These are phyloP conservation scores for Drosophila guanche DNA, from an alignment of 1,140 invertebrate genomes.

Conservation along the genomic window DNA sequence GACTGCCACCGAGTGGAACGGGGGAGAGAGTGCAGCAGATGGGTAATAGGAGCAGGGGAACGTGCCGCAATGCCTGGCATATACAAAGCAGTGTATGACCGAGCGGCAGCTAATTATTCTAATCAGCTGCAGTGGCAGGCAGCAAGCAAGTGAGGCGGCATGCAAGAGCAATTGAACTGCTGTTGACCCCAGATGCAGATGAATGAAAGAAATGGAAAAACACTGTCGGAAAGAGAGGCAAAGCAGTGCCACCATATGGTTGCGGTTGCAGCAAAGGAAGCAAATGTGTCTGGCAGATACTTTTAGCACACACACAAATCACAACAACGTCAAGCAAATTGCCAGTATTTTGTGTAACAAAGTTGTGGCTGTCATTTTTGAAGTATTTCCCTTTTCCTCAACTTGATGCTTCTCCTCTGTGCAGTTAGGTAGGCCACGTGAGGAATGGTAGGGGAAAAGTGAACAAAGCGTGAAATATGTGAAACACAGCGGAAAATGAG, in stretches of 20 bases:
- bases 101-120: conserved; percentile 67
- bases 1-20: conserved; percentile 47
- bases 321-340: conserved; percentile 62
- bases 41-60: conserved; percentile 32
- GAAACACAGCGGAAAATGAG: conserved; percentile 65
- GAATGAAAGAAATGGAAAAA: conserved; percentile 15
- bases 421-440: conserved; percentile 39
- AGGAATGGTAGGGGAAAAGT: neutral
- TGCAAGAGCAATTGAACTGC: conserved; percentile 67
- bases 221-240: neutral
- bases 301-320: conserved; percentile 44
- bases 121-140: conserved; percentile 38
- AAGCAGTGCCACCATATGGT: conserved; percentile 37
- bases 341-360: conserved; percentile 67
- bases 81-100: conserved; percentile 37
- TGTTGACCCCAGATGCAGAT: conserved; percentile 59
- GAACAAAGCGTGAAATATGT: conserved; percentile 64
- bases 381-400: conserved; percentile 7
- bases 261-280: conserved; percentile 17
- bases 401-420: neutral
- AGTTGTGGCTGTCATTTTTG: conserved; percentile 58
- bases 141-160: conserved; percentile 15
- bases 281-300: conserved; percentile 52
- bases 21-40: neutral
- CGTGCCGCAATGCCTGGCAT: conserved; percentile 58